These are phyloP conservation scores for Illadopsis cleaveri DNA, from an alignment of 2,113 vertebrate species.

Conservation along the genomic window DNA sequence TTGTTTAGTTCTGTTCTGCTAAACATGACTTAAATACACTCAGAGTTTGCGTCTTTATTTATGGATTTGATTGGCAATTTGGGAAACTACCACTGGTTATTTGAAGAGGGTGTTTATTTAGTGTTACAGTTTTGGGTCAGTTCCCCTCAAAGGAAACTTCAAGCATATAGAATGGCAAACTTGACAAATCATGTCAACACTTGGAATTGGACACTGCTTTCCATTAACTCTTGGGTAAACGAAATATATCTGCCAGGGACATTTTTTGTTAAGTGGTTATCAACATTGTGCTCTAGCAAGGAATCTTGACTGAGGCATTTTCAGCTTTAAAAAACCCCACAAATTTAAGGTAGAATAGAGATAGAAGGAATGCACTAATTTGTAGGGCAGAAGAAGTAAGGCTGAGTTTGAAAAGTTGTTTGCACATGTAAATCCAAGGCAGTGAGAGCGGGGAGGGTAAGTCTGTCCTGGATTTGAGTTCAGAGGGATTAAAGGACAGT, in stretches of 20 bases:
- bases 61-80: constrained; percentile 49
- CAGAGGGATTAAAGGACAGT: neutral
- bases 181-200: constrained; percentile 53
- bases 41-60: constrained; percentile 45
- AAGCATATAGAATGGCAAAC: constrained; percentile 15
- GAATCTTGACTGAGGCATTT: neutral
- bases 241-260: neutral
- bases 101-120: constrained; percentile 61
- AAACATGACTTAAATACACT: constrained; percentile 32
- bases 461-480: neutral
- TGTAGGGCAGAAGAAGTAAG: neutral
- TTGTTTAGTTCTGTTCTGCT: constrained; percentile 55
- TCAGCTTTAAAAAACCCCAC: neutral
- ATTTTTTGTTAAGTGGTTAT: neutral
- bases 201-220: constrained; percentile 35
- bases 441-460: neutral
- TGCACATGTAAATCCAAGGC: rapidly evolving
- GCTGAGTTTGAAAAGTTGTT: neutral
- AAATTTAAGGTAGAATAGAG: neutral
- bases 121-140: constrained; percentile 59
- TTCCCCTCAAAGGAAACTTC: constrained; percentile 63
- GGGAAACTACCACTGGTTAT: constrained; percentile 48
- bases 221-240: constrained; percentile 31
- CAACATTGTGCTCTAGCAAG: neutral
- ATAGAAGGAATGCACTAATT: neutral